A percentile compares a stretch with the other conserved stretches of the same genome.
phyloP scores from a whole-genome alignment of 2,113 vertebrate genomes.

The Phylloscopus whistleri region DNA sequence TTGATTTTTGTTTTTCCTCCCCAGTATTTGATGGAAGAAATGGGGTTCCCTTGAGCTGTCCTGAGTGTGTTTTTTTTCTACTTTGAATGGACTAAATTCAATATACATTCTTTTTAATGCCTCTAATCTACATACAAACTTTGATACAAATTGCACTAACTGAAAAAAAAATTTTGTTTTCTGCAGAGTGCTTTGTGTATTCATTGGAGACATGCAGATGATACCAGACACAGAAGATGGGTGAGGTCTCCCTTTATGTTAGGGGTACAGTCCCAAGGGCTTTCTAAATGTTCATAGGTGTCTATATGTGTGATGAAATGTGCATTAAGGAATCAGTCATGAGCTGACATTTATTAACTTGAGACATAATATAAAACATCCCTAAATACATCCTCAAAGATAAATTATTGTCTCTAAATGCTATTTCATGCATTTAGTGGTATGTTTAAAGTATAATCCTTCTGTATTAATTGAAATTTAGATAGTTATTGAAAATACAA shows the following conservation, averaged over 20 bases:
- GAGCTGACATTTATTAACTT: background rate
- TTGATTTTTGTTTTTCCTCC: background rate
- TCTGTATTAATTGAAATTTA: background rate
- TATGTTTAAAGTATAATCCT: background rate
- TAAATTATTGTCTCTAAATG: background rate
- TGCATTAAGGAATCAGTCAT: background rate
- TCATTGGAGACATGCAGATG: constrained; percentile 76
- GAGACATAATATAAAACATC: background rate
- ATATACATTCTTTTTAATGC: background rate
- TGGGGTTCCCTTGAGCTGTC: background rate
- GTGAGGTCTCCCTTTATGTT: constrained; percentile 50
- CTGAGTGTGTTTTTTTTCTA: background rate
- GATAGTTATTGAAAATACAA: background rate
- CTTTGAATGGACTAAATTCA: background rate
- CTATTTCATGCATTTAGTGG: background rate
- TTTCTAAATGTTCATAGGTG: background rate
- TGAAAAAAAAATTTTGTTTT: background rate
- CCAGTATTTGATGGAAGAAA: background rate
- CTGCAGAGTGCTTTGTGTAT: constrained; percentile 82
- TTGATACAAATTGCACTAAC: background rate
- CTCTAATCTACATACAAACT: background rate
- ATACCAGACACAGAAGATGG: constrained; percentile 68
- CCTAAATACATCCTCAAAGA: background rate
- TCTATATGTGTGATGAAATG: background rate
- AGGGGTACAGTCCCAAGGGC: background rate